phyloP scores from a whole-genome alignment of 2,797 vertebrate genomes.

The Pangasius sanitwongsei region DNA sequence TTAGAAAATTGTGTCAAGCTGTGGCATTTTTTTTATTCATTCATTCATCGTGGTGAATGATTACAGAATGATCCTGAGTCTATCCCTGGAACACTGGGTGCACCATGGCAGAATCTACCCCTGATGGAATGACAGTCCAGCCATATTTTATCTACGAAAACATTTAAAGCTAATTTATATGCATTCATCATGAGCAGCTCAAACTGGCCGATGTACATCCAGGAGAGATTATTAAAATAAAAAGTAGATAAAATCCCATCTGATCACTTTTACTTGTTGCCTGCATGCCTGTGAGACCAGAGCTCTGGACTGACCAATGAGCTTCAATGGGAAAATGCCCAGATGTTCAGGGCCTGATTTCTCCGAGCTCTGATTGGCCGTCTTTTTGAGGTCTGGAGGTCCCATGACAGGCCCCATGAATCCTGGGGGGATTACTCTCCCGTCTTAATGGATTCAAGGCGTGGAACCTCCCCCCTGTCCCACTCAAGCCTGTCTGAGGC shows the following conservation, averaged over 20 bases:
- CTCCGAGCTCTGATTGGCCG: constrained; percentile 66
- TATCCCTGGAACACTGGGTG: not conserved
- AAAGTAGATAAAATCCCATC: not conserved
- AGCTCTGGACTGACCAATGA: constrained; percentile 58
- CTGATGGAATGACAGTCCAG: not conserved
- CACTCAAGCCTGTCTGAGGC: constrained; percentile 71
- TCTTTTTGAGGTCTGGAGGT: constrained; percentile 67
- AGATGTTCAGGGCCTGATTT: constrained; percentile 71
- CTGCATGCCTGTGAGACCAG: constrained; percentile 22
- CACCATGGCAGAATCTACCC: not conserved
- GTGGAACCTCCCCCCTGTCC: constrained; percentile 61
- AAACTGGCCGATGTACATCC: not conserved
- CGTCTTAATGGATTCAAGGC: constrained; percentile 78
- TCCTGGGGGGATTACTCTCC: constrained; percentile 72
- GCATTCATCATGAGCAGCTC: not conserved
- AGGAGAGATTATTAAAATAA: not conserved
- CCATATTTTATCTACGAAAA: not conserved
- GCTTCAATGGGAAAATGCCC: constrained; percentile 74
- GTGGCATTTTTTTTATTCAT: not conserved
- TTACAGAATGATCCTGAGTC: not conserved
- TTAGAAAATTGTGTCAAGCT: not conserved
- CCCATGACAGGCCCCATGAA: constrained; percentile 66
- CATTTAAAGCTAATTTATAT: not conserved
- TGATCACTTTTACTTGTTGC: constrained; percentile 33
- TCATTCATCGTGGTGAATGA: not conserved